phyloP scores from a whole-genome alignment of 2,888 invertebrate genomes.

The Metopia argyrocephala region DNA sequence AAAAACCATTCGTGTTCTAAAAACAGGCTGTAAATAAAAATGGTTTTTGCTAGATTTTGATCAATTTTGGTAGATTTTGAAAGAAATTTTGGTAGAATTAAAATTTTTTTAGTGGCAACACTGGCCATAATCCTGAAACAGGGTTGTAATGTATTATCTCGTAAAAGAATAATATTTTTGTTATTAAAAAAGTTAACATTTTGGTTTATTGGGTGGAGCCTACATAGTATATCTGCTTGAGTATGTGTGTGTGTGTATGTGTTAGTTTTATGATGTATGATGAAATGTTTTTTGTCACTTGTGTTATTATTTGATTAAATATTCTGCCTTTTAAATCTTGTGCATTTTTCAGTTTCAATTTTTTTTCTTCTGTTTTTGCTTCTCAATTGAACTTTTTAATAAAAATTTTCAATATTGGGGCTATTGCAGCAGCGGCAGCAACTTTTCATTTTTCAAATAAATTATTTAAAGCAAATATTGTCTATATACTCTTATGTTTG shows the following conservation, averaged over 20 bases:
- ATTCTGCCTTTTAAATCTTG: constrained; percentile 40
- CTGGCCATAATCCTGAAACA: too few relatives aligned
- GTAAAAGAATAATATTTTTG: too few relatives aligned
- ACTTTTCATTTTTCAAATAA: constrained; percentile 65
- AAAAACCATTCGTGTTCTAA: too few relatives aligned
- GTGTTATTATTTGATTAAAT: constrained; percentile 53
- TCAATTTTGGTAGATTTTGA: too few relatives aligned
- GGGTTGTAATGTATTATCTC: too few relatives aligned
- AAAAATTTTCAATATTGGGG: constrained; percentile 26
- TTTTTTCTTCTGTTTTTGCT: constrained; percentile 26
- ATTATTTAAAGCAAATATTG: constrained; percentile 65
- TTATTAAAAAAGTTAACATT: too few relatives aligned
- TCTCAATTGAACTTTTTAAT: not conserved
- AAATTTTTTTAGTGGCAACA: too few relatives aligned
- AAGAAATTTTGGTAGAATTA: too few relatives aligned
- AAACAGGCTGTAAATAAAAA: too few relatives aligned
- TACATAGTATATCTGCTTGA: constrained; percentile 2
- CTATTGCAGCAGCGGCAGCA: constrained; percentile 27
- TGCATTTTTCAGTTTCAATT: constrained; percentile 28
- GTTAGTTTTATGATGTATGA: constrained; percentile 6
- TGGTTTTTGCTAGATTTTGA: too few relatives aligned
- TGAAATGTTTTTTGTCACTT: constrained; percentile 62
- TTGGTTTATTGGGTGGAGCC: constrained; percentile 15
- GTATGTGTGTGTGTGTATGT: not conserved
- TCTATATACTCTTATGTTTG: constrained; percentile 24